Conservation (phyloP, 2,888 invertebrate genomes). For the Caenorhabditis sp. region DNA sequence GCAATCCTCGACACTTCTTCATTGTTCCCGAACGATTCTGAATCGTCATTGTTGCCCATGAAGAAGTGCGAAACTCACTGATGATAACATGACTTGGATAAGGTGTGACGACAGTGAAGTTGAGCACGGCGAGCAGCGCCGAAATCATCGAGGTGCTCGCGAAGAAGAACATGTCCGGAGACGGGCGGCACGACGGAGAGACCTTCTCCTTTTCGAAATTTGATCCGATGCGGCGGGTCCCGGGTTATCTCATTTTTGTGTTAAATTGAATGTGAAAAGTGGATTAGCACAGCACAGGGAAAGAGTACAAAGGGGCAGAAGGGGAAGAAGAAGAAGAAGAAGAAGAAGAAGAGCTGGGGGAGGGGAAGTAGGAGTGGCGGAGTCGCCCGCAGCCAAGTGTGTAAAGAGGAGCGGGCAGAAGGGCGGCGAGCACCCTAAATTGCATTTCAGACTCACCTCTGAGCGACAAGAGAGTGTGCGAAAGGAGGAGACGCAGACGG, state of each 20-base stretch:
- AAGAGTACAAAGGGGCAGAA: background rate
- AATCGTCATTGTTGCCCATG: background rate
- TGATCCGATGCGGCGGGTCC: no score
- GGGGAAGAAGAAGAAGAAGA: background rate
- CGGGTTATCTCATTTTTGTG: no score
- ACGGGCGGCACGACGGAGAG: background rate
- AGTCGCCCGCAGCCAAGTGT: conserved; percentile 50
- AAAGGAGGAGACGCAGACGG: conserved; percentile 30
- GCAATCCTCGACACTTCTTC: conserved; percentile 65
- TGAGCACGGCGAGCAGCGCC: conserved; percentile 34
- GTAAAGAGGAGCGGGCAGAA: conserved; percentile 22
- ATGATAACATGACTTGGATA: conserved; percentile 61
- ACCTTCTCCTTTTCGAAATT: background rate
- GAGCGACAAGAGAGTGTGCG: conserved; percentile 10
- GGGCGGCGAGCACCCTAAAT: conserved; percentile 38
- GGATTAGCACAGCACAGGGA: background rate
- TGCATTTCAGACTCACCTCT: conserved; percentile 59
- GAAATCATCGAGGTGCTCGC: conserved; percentile 1
- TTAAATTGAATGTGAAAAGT: no score
- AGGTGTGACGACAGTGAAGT: conserved; percentile 43
- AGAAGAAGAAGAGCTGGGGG: background rate
- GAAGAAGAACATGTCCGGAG: conserved; percentile 6
- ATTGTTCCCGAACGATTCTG: conserved; percentile 74
- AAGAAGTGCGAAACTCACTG: conserved; percentile 40
- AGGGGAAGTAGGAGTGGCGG: no score